Evolutionary conservation across 2,888 invertebrate genomes (phyloP), one percentile per base, ranked within the genome.

Genomic region (Eupithecia subumbrata): DNA sequence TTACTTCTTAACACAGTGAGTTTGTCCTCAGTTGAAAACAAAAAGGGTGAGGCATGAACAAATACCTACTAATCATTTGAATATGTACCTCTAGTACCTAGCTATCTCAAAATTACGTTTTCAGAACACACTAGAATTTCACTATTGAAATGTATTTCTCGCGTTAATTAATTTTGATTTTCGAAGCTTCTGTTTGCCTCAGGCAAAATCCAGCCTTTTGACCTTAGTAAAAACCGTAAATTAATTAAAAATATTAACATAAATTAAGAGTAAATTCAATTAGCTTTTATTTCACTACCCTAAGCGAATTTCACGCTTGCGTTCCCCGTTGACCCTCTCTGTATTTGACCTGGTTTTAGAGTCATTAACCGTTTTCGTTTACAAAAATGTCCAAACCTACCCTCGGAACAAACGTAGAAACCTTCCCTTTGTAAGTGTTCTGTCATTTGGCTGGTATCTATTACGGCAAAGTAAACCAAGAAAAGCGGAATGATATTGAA

Each of bases 341-440:
- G 67, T 40, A 40, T 40, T 63, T 40, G 67, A 67, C 67, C 67
- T 67, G 67, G n/a, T 67, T 66, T 40, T 40, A 67, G 22, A 40
- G 80, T 73, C 78, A 66, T 69, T 69, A 69, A 69, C 69, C 52
- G 69, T 69, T 52, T 69, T 69, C 34, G 69, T 69, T 69, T 69
- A 69, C 68, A 69, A 69, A 69, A 69, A 69, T 34, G 52, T 34
- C 48, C 69, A 18, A 73, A 40, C 22, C 34, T 34, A 34, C 64
- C 34, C 34, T 64, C 34, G 64, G 34, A 18, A 34, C 34, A 63
- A 30, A 30, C 16, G 37, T 37, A n/a, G n/a, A 25, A 22, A 43
- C 22, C 14, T 68, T 12, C n/a, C 11, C n/a, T 67, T 67, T 37
- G 40, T 67, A 68, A 43, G 8, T 22, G 43, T 68, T 68, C 8